These are phyloP conservation scores for Carassius gibelio DNA, from an alignment of 2,113 vertebrate species.

Conservation along the genomic window DNA sequence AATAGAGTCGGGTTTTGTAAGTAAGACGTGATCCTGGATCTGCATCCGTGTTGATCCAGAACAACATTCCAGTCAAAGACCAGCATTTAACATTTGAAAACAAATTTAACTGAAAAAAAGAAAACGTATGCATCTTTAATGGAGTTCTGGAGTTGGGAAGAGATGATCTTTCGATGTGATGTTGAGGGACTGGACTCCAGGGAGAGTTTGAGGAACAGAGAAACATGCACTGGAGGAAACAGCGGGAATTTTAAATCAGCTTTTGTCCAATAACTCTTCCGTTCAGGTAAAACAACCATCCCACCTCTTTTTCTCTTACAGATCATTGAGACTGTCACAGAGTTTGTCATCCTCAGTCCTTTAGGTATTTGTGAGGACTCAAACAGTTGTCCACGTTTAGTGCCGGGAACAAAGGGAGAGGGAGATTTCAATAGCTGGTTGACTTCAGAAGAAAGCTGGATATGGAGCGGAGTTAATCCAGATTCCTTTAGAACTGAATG, in stretches of 20 bases:
- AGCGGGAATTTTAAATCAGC: neutral
- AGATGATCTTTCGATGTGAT: neutral
- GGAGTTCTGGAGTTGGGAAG: neutral
- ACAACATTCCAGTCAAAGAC: too few relatives aligned
- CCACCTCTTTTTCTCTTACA: neutral
- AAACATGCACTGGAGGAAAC: neutral
- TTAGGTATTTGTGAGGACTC: neutral
- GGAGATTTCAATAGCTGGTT: conserved; percentile 38
- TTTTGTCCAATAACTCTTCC: neutral
- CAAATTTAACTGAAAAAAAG: too few relatives aligned
- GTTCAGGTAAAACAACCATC: neutral
- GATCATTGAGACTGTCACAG: neutral
- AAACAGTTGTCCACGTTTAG: conserved; percentile 7
- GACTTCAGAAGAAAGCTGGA: conserved; percentile 13
- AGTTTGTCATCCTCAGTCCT: conserved; percentile 11
- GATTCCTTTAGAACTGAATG: conserved; percentile 38
- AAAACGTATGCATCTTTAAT: neutral
- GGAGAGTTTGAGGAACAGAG: neutral
- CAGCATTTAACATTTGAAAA: too few relatives aligned
- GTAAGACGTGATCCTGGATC: too few relatives aligned
- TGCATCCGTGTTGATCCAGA: too few relatives aligned
- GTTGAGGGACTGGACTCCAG: neutral
- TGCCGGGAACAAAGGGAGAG: neutral
- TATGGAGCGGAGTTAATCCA: conserved; percentile 24
- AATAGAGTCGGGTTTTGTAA: too few relatives aligned